phyloP scores from a whole-genome alignment of 2,888 invertebrate species.

The Meteorus cinctellus region DNA sequence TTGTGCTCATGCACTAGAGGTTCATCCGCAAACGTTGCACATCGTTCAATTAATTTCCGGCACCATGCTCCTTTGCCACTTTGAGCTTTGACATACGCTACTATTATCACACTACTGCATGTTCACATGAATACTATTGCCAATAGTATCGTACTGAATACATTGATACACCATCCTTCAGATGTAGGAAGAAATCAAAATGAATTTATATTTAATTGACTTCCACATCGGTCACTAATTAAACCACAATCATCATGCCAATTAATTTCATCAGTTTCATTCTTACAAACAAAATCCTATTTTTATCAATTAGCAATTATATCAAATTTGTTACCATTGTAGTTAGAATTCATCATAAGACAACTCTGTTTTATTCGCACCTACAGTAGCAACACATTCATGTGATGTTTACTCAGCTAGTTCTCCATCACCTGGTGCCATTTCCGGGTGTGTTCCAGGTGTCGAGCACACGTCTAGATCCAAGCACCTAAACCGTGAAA shows the following conservation, averaged over 20 bases:
- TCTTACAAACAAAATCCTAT: too few species aligned
- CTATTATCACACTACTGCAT: neutral
- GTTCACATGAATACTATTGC: neutral
- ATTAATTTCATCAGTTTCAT: slow-evolving; percentile 21
- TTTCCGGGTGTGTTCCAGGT: slow-evolving; percentile 39
- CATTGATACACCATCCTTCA: neutral
- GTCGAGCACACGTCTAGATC: slow-evolving; percentile 47
- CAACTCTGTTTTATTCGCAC: too few species aligned
- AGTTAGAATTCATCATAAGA: too few species aligned
- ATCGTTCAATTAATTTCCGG: neutral
- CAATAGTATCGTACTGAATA: neutral
- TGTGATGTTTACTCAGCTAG: too few species aligned
- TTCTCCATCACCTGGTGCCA: slow-evolving; percentile 10
- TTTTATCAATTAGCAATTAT: too few species aligned
- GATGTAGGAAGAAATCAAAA: neutral
- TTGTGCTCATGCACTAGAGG: neutral
- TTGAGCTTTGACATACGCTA: neutral
- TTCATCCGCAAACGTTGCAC: neutral
- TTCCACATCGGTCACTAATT: neutral
- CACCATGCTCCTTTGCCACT: neutral
- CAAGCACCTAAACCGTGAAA: slow-evolving; percentile 52
- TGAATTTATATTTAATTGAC: neutral
- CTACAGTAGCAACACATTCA: too few species aligned
- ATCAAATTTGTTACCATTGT: too few species aligned
- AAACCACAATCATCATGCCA: neutral